A percentile compares a stretch with the other conserved stretches of the same genome.
These are phyloP conservation scores for Bugulina stolonifera DNA, from an alignment of 2,888 invertebrate species.

Conservation along the genomic window DNA sequence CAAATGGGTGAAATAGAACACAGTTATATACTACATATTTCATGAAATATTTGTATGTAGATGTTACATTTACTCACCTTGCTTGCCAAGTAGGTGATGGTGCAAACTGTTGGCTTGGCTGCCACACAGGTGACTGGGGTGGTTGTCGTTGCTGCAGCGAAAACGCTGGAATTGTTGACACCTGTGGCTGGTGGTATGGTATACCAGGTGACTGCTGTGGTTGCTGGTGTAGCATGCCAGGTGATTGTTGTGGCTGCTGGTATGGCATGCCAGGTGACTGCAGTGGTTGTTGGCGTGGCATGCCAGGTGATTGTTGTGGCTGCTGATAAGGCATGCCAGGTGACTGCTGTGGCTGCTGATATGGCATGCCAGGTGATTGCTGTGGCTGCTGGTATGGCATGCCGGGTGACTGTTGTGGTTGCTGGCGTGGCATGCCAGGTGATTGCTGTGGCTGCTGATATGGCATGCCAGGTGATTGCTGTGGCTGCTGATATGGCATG, in stretches of 20 bases:
- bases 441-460: slow-evolving; percentile 29
- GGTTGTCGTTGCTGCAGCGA: slow-evolving; percentile 7
- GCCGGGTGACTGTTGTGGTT: slow-evolving; percentile 30
- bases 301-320: background rate
- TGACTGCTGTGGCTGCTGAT: slow-evolving; percentile 28
- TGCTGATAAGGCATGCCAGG: background rate
- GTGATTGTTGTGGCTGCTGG: background rate
- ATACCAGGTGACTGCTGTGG: background rate
- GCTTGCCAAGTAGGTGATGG: slow-evolving; percentile 12
- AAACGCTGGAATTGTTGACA: background rate
- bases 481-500: background rate
- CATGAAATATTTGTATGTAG: too few species aligned
- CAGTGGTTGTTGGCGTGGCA: background rate
- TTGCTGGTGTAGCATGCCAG: background rate
- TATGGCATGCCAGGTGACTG: background rate
- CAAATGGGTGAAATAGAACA: too few species aligned
- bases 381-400: slow-evolving; percentile 29
- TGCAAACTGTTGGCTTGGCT: background rate
- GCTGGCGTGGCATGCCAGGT: slow-evolving; percentile 29
- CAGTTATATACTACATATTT: too few species aligned
- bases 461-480: background rate
- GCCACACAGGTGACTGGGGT: background rate
- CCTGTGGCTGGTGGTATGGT: background rate
- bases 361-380: background rate
- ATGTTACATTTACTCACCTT: background rate